phyloP scores from a whole-genome alignment of 2,797 vertebrate genomes.

The Chaenodraco wilsoni region DNA sequence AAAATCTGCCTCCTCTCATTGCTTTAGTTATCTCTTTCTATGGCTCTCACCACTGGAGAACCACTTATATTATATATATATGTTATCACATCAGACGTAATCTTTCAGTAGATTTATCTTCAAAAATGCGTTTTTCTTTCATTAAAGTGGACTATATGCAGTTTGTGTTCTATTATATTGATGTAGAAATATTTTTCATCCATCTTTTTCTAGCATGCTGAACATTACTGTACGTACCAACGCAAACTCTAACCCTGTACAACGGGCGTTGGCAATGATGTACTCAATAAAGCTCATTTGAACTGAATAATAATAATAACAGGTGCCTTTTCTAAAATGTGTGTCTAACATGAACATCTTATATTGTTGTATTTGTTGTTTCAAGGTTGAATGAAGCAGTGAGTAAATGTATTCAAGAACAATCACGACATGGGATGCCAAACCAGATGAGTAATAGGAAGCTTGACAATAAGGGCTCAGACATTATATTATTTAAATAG shows the following conservation, averaged over 20 bases:
- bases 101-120: neutral
- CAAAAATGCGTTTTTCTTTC: neutral
- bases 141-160: neutral
- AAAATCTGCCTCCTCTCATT: neutral
- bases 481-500: too few species aligned
- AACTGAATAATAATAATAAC: neutral
- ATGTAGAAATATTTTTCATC: neutral
- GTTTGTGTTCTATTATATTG: neutral
- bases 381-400: neutral
- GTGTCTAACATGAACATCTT: neutral
- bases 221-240: neutral
- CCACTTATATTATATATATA: neutral
- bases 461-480: too few species aligned
- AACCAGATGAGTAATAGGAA: too few species aligned
- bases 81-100: neutral
- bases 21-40: conserved; percentile 2
- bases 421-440: too few species aligned
- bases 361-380: neutral
- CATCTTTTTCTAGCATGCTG: neutral
- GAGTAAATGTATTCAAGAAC: too few species aligned
- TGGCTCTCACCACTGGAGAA: neutral
- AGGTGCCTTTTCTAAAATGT: neutral
- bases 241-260: too few species aligned
- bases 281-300: neutral
- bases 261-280: neutral